Evolutionary conservation across 2,797 vertebrate species (phyloP), one percentile per base, ranked within the genome.

Genomic region (Halcyon badia): DNA sequence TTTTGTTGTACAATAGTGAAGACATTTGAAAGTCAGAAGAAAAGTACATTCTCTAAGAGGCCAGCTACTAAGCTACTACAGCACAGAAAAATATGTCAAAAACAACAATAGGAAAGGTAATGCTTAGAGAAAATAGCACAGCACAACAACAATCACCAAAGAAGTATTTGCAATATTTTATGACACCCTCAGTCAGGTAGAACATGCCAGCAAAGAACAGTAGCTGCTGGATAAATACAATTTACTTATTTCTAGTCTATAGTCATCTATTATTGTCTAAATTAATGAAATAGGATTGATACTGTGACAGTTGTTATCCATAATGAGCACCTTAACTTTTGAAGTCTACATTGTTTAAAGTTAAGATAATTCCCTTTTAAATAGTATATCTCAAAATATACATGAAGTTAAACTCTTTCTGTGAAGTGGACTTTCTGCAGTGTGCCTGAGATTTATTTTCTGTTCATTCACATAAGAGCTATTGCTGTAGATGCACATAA

Each of bases 241-340:
- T 77, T 93, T 52, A 24, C 79, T 49, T 94, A 84, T 97, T 95
- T 89, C 25, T 33, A 65, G 14, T 41, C 51, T 96, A 26, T 61
- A 65, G 41, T 48, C 52, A 25, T 89, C 87, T 79, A 78, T 97
- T 89, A 51, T 48, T 77, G 14, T 68, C 73, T 91, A 92, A 97
- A 96, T 72, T 65, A 49, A 84, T 81, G 51, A 90, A 91, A 91
- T 24, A 39, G 28, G 26, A 68, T 77, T 91, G 79, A 26, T 39
- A 46, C 19, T 65, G 22, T 90, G 72, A 44, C 88, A 73, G 33
- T 52, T 57, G n/a, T 56, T 75, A 54, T 91, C 65, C 70, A 83
- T 57, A 88, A 81, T 30, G 30, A 89, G 19, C 22, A 79, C 33
- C 42, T 60, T 58, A 89, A 30, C 5, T 88, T 94, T 66, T 61